Percentiles rank a stretch among this genome's conserved stretches.
Evolutionary conservation across 2,113 vertebrate species (phyloP).

Genomic region (Plecotus auritus): DNA sequence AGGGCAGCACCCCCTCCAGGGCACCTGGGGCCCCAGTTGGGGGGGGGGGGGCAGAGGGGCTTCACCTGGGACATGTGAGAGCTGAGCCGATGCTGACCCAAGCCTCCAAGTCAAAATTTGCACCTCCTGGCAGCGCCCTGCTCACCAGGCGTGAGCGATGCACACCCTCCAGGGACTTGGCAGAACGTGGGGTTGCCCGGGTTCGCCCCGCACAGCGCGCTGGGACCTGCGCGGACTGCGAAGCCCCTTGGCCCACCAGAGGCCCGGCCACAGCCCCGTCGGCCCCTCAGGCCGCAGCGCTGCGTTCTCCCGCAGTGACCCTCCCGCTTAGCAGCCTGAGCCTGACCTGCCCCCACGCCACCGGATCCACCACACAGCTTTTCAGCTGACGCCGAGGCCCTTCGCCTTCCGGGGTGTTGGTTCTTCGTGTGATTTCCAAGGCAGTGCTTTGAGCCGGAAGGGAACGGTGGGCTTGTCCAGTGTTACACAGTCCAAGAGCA

Average conservation of each 20-base stretch:
- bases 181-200: neutral
- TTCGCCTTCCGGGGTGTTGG: too few species aligned
- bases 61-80: neutral
- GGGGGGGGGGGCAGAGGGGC: neutral
- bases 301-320: neutral
- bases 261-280: neutral
- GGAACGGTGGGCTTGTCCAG: neutral
- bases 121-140: neutral
- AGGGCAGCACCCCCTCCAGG: neutral
- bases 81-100: neutral
- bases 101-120: neutral
- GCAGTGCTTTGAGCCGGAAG: neutral
- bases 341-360: neutral
- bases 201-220: neutral
- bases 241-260: too few species aligned
- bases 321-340: neutral
- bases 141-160: rapidly evolving
- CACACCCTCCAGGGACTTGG: rapidly evolving
- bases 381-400: too few species aligned
- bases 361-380: neutral
- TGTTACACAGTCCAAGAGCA: neutral
- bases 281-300: neutral
- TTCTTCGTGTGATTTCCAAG: neutral
- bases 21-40: neutral
- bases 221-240: too few species aligned